Evolutionary conservation across 2,113 vertebrate genomes (phyloP), one percentile per base, ranked within the genome.

Genomic region (Mesitornis unicolor): DNA sequence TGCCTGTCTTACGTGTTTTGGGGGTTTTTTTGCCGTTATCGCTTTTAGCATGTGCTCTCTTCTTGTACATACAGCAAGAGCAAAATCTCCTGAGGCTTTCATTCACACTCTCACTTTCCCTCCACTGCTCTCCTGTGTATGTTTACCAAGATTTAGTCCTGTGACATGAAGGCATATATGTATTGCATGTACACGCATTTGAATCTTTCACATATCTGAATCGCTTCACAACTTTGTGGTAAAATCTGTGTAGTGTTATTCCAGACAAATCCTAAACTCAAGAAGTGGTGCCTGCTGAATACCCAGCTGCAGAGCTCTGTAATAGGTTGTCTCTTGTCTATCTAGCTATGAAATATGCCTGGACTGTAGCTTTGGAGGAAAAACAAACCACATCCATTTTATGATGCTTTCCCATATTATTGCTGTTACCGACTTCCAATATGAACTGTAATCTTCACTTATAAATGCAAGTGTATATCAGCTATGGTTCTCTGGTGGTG

Each of bases 51-150:
- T 29, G 4, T 31, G 6, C 5, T 53, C 19, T 42, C 38, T 76
- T 83, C 38, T 78, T 16, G 7, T 43, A 28, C 11, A 11, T 10
- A 7, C 0, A 57, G 11, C 16, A 73, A 50, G 15, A 80, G 14
- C 7, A 57, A 53, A 42, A 57, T 67, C 38, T 70, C 28, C n/a
- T 64, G 48, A 68, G 36, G 11, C 4, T 36, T 80, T 68, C 3
- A 13, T 63, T 81, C 11, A 10, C 26, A 31, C 31, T 56, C 16
- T 68, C 17, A 3, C 53, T 61, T 87, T 1, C 0, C 9, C 33
- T 12, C 2, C 2, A 1, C 22, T 36, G 13, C 45, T 93, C 2
- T 10, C 16, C 20, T 11, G 5, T 20, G 7, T 40, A 2, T 33
- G 4, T 45, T 83, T 80, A 69, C 13, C 9, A 38, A 42, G 1